These are phyloP conservation scores for Luehdorfia chinensis DNA, from an alignment of 1,140 invertebrate species.

Conservation along the genomic window DNA sequence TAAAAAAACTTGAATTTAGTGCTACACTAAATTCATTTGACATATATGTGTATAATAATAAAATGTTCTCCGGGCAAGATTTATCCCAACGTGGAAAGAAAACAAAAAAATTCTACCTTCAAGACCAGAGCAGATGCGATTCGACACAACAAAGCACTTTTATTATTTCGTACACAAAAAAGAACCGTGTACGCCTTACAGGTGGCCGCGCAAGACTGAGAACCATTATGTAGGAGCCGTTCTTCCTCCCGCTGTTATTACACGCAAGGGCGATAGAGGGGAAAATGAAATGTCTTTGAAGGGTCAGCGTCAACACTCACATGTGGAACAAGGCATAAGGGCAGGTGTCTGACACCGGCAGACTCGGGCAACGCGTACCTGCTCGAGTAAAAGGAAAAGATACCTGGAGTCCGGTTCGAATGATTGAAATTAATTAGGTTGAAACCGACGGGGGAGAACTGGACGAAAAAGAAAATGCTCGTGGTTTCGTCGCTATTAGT, in stretches of 20 bases:
- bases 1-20: too few relatives aligned
- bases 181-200: slow-evolving; percentile 41
- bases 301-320: slow-evolving; percentile 19
- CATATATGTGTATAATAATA: too few relatives aligned
- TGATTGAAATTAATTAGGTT: slow-evolving; percentile 44
- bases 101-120: slow-evolving; percentile 27
- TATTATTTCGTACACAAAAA: slow-evolving; percentile 26
- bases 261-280: slow-evolving; percentile 33
- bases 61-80: too few relatives aligned
- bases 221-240: slow-evolving; percentile 23
- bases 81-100: slow-evolving; percentile 17
- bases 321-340: slow-evolving; percentile 21
- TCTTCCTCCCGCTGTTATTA: slow-evolving; percentile 25
- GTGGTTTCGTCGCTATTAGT: too few relatives aligned
- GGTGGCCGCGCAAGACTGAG: slow-evolving; percentile 47
- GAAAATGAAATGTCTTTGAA: slow-evolving; percentile 29
- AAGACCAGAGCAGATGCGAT: slow-evolving; percentile 22
- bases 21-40: too few relatives aligned
- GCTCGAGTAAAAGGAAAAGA: slow-evolving; percentile 41
- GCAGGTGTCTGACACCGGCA: slow-evolving; percentile 36
- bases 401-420: slow-evolving; percentile 44
- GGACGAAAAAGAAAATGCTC: too few relatives aligned
- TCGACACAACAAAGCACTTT: slow-evolving; percentile 27
- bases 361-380: slow-evolving; percentile 42
- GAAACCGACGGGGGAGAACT: slow-evolving; percentile 22